phyloP scores from a whole-genome alignment of 2,113 vertebrate genomes.

The Cryptotis parvus region DNA sequence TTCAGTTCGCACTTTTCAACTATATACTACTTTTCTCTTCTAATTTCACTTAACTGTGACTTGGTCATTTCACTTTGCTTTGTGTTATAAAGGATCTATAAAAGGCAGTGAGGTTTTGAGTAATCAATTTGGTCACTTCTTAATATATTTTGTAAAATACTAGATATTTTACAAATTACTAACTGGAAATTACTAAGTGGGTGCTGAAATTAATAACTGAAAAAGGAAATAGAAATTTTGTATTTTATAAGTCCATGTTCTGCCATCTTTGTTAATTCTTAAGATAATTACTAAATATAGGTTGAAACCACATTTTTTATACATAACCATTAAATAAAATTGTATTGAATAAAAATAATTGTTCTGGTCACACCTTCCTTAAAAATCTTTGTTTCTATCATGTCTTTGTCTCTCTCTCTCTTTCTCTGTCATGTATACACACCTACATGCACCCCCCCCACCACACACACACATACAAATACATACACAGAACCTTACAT shows the following conservation, averaged over 20 bases:
- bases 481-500: neutral
- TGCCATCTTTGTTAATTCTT: conserved; percentile 8
- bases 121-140: conserved; percentile 4
- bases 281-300: neutral
- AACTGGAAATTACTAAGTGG: too few relatives aligned
- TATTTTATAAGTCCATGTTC: neutral
- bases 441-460: neutral
- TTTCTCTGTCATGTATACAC: neutral
- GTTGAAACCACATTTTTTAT: neutral
- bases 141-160: conserved; percentile 23
- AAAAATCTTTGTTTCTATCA: neutral
- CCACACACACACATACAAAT: neutral
- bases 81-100: neutral
- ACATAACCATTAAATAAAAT: conserved; percentile 1
- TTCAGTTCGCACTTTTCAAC: conserved; percentile 9
- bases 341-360: neutral
- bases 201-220: conserved; percentile 45
- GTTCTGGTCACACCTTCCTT: neutral
- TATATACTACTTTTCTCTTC: neutral
- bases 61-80: conserved; percentile 43
- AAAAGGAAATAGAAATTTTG: neutral
- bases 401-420: neutral
- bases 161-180: too few relatives aligned
- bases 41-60: neutral
- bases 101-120: conserved; percentile 44